These are phyloP conservation scores for Colinus virginianus DNA, from an alignment of 2,113 vertebrate genomes.

Conservation along the genomic window DNA sequence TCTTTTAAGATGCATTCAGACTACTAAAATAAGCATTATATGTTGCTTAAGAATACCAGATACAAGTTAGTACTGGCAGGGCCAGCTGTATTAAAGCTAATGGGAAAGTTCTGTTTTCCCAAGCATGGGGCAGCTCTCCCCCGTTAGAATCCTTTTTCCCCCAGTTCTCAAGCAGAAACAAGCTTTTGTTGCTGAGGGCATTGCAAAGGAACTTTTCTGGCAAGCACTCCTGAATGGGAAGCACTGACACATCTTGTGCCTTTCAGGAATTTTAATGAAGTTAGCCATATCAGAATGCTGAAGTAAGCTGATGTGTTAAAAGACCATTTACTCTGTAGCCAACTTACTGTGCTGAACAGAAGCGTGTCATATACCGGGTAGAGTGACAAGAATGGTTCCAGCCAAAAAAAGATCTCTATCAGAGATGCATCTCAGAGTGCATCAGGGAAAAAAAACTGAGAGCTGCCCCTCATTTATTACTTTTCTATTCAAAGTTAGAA, in stretches of 20 bases:
- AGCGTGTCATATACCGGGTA: background rate
- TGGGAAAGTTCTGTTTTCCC: background rate
- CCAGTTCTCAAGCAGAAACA: background rate
- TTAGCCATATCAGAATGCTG: background rate
- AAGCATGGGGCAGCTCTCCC: background rate
- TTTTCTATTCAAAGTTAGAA: background rate
- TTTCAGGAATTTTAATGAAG: constrained; percentile 58
- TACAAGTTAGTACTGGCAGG: background rate
- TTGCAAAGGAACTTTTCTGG: constrained; percentile 28
- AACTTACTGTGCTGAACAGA: background rate
- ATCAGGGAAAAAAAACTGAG: background rate
- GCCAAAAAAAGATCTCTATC: background rate
- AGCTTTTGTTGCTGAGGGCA: constrained; percentile 1
- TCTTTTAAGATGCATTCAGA: background rate
- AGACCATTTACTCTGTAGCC: background rate
- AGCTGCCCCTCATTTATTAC: background rate
- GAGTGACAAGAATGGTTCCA: background rate
- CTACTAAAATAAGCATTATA: background rate
- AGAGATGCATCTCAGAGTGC: background rate
- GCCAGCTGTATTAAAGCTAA: background rate
- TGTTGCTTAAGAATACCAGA: background rate
- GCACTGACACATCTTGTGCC: background rate
- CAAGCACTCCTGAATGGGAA: background rate
- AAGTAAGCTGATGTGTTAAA: constrained; percentile 10
- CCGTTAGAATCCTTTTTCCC: background rate